Evolutionary conservation across 2,888 invertebrate genomes (phyloP), one percentile per base, ranked within the genome.

Genomic region (Phorcus lineatus): DNA sequence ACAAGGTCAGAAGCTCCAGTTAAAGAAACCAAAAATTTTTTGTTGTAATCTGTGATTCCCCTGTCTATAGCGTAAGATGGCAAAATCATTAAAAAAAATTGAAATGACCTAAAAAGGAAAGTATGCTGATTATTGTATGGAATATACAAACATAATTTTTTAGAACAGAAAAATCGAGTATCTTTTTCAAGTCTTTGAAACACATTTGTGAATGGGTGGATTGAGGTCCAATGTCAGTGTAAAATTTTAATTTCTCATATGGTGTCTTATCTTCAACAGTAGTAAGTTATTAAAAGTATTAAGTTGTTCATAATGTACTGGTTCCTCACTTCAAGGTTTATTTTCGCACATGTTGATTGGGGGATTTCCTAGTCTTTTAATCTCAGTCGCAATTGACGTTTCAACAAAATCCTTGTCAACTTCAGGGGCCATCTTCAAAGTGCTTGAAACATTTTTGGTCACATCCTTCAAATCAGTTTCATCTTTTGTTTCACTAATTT

Each of bases 71-170:
- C 86, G 54, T 86, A 83, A 9, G 83, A 55, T 0, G 91, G 90
- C 81, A 91, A 82, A 81, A 90, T 89, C 2, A 90, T n/a, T n/a
- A 55, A 52, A 90, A 85, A 55, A 89, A 89, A 75, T 89, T 90
- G 79, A 91, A 90, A 83, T 89, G 88, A 24, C 90, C 91, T 74
- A 90, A 88, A 74, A 90, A 90, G 11, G 85, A 77, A 4, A 89
- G 77, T 77, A 90, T 89, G 57, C 86, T 87, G 13, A 87, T 81
- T 4, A 86, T 22, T 16, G 83, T 82, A 81, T 85, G 88, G 67
- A 89, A 83, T 3, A 88, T 53, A 16, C 88, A 88, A 11, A 87
- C 79, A 9, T 84, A 87, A 77, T 84, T 88, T 77, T 82, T 86
- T 28, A 91, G 80, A n/a, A 90, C 87, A 16, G 82, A 83, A 66